Conservation (phyloP, 2,888 invertebrate species). For the Tortrix viridana region DNA sequence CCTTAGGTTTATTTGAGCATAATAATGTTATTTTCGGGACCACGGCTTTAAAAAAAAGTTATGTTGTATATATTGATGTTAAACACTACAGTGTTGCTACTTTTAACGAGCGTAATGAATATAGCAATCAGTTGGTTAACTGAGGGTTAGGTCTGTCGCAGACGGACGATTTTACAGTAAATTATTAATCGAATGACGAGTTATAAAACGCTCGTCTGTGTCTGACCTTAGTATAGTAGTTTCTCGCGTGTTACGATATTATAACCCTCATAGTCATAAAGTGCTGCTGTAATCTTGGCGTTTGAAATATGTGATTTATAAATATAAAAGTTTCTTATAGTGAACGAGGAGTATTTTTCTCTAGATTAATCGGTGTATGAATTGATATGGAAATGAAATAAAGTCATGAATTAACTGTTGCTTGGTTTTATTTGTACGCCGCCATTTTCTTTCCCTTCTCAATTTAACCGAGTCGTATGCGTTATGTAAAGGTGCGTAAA, state of each 20-base stretch:
- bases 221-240: slow-evolving; percentile 45
- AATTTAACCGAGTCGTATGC: too few species aligned
- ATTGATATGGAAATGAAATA: slow-evolving; percentile 74
- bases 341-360: slow-evolving; percentile 68
- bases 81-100: slow-evolving; percentile 42
- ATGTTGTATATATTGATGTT: slow-evolving; percentile 41
- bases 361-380: slow-evolving; percentile 71
- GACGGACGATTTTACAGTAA: slow-evolving; percentile 13
- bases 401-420: slow-evolving; percentile 76
- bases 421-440: slow-evolving; percentile 53
- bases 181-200: slow-evolving; percentile 1
- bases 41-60: slow-evolving; percentile 52
- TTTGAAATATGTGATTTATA: slow-evolving; percentile 70
- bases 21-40: slow-evolving; percentile 61
- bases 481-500: too few species aligned
- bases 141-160: slow-evolving; percentile 21
- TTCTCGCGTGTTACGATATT: slow-evolving; percentile 33
- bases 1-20: slow-evolving; percentile 49
- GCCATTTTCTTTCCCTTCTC: too few species aligned
- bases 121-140: neutral
- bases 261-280: slow-evolving; percentile 54
- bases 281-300: slow-evolving; percentile 59
- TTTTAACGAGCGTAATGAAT: slow-evolving; percentile 20
- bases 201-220: slow-evolving; percentile 20
- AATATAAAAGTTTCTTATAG: slow-evolving; percentile 63